A percentile compares a stretch with the other conserved stretches of the same genome.
Evolutionary conservation across 2,797 vertebrate species (phyloP).

Genomic region (Chelon auratus): DNA sequence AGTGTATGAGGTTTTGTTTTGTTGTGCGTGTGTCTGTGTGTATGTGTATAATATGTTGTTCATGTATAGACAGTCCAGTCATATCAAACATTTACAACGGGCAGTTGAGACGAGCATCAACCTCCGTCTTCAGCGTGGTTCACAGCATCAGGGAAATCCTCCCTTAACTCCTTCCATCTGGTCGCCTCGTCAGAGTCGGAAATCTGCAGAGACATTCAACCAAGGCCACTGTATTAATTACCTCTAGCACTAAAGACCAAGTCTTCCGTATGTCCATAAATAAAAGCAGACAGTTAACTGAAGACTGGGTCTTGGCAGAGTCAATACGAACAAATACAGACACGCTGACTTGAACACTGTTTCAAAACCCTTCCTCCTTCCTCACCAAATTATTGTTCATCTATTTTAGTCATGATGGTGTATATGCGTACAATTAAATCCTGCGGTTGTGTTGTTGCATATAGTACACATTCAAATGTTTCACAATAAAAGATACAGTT

Average conservation of each 20-base stretch:
- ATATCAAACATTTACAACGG: slow-evolving; percentile 84
- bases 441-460: no score
- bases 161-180: slow-evolving; percentile 65
- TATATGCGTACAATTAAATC: no score
- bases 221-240: background rate
- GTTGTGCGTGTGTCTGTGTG: slow-evolving; percentile 49
- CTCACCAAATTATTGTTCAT: no score
- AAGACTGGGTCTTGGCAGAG: no score
- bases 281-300: no score
- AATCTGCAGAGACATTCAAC: slow-evolving; percentile 57
- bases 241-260: background rate
- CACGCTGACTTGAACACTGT: no score
- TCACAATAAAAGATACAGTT: no score
- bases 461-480: no score
- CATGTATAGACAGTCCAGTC: slow-evolving; percentile 86
- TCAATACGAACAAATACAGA: no score
- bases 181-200: slow-evolving; percentile 35
- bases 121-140: slow-evolving; percentile 76
- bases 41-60: slow-evolving; percentile 68
- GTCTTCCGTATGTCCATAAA: no score
- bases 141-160: slow-evolving; percentile 83
- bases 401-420: no score
- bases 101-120: slow-evolving; percentile 67
- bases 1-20: slow-evolving; percentile 44
- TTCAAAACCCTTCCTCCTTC: no score